phyloP scores from a whole-genome alignment of 92 coral and sea anemone genomes.

The Actinostola sp. region DNA sequence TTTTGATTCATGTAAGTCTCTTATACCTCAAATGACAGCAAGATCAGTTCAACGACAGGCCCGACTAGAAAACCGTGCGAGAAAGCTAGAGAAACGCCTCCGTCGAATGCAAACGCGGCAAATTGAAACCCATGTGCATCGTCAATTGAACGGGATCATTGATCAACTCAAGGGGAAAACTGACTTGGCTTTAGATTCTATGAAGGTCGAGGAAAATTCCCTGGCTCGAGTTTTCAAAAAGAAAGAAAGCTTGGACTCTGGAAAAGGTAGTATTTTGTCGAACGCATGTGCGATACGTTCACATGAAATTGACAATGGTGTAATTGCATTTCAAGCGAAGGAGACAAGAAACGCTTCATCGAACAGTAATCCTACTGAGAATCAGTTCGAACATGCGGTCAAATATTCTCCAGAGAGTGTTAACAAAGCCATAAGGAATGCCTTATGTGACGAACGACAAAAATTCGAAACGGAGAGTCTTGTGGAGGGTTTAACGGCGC shows the following conservation, averaged over 20 bases:
- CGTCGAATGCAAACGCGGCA: conserved; percentile 99
- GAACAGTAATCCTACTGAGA: conserved; percentile 33
- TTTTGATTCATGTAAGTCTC: conserved; percentile 64
- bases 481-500: conserved; percentile 79
- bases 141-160: conserved; percentile 80
- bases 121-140: conserved; percentile 97
- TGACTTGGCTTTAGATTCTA: conserved; percentile 28
- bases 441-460: conserved; percentile 54
- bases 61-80: conserved; percentile 84
- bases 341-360: conserved; percentile 55
- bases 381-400: conserved; percentile 44
- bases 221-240: conserved; percentile 7
- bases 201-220: conserved; percentile 37
- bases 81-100: conserved; percentile 94
- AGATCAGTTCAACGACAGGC: conserved; percentile 77
- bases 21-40: conserved; percentile 71
- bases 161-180: conserved; percentile 56
- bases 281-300: conserved; percentile 16
- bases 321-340: conserved; percentile 43
- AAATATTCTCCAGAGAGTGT: conserved; percentile 58
- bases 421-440: conserved; percentile 55
- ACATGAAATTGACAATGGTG: conserved; percentile 43
- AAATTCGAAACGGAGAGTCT: conserved; percentile 72
- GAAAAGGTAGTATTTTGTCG: conserved; percentile 8
- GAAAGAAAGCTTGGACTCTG: conserved; percentile 9